These are phyloP conservation scores for Patella ulyssiponensis DNA, from an alignment of 2,888 invertebrate species.

Conservation along the genomic window DNA sequence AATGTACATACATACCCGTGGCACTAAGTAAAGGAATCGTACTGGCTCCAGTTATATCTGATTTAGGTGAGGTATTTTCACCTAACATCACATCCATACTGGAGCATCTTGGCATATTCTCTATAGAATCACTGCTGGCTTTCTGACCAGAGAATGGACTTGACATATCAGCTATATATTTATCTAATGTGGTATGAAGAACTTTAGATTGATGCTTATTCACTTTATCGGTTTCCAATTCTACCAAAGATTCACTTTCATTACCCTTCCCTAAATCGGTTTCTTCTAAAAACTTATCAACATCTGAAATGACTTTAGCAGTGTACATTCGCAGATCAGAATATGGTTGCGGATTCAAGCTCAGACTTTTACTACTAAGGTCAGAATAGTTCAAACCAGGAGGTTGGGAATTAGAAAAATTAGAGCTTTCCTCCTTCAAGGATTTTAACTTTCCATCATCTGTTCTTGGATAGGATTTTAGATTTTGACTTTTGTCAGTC, in stretches of 20 bases:
- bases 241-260: neutral
- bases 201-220: neutral
- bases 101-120: slow-evolving; percentile 46
- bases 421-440: neutral
- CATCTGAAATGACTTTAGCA: neutral
- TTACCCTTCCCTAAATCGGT: neutral
- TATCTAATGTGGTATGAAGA: slow-evolving; percentile 6
- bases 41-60: slow-evolving; percentile 50
- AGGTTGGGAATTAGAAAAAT: neutral
- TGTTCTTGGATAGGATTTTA: neutral
- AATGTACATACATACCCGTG: slow-evolving; percentile 23
- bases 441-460: neutral
- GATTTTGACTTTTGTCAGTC: neutral
- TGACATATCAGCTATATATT: slow-evolving; percentile 7
- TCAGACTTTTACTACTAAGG: slow-evolving; percentile 10
- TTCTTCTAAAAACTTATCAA: slow-evolving; percentile 5
- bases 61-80: slow-evolving; percentile 3
- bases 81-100: slow-evolving; percentile 36
- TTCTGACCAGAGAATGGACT: neutral
- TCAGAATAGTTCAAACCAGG: slow-evolving; percentile 41
- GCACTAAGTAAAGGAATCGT: slow-evolving; percentile 39
- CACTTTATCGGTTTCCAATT: neutral
- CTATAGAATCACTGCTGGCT: neutral
- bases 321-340: neutral
- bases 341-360: neutral